Conservation (phyloP, 2,888 invertebrate genomes). For the Coelinius sp. region DNA sequence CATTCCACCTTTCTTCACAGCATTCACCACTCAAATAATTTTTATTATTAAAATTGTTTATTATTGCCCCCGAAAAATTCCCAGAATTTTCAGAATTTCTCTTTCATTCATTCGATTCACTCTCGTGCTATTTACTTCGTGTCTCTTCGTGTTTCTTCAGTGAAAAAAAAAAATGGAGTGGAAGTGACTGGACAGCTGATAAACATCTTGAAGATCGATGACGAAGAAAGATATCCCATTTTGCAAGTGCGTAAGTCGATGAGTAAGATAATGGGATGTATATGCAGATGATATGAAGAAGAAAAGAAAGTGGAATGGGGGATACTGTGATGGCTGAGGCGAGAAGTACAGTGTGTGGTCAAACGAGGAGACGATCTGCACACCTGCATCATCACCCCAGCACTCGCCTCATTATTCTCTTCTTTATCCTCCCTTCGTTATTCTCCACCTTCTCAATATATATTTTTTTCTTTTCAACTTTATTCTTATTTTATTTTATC, state of each 20-base stretch:
- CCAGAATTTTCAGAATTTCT: background rate
- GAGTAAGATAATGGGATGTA: slow-evolving; percentile 13
- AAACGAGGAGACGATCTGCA: slow-evolving; percentile 30
- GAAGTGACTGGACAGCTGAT: background rate
- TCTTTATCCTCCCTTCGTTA: slow-evolving; percentile 50
- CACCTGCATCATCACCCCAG: slow-evolving; percentile 36
- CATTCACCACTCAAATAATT: slow-evolving; percentile 19
- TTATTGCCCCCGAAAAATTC: background rate
- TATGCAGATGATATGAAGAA: slow-evolving; percentile 22
- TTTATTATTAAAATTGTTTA: slow-evolving; percentile 21
- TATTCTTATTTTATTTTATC: slow-evolving; percentile 3
- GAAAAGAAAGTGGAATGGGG: slow-evolving; percentile 17
- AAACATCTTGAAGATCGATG: slow-evolving; percentile 23
- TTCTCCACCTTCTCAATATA: slow-evolving; percentile 29
- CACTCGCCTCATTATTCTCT: slow-evolving; percentile 45
- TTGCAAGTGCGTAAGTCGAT: slow-evolving; percentile 2
- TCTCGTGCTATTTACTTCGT: background rate
- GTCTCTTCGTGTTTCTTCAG: background rate
- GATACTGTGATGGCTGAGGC: slow-evolving; percentile 14
- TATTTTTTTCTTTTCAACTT: slow-evolving; percentile 1
- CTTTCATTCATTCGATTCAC: background rate
- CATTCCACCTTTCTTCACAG: slow-evolving; percentile 19
- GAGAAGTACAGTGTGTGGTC: slow-evolving; percentile 20
- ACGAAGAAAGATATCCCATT: slow-evolving; percentile 4
- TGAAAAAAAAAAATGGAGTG: background rate